Base-by-base conservation (phyloP, 2,113 vertebrate genomes). In the Paraplagusia blochii region DNA sequence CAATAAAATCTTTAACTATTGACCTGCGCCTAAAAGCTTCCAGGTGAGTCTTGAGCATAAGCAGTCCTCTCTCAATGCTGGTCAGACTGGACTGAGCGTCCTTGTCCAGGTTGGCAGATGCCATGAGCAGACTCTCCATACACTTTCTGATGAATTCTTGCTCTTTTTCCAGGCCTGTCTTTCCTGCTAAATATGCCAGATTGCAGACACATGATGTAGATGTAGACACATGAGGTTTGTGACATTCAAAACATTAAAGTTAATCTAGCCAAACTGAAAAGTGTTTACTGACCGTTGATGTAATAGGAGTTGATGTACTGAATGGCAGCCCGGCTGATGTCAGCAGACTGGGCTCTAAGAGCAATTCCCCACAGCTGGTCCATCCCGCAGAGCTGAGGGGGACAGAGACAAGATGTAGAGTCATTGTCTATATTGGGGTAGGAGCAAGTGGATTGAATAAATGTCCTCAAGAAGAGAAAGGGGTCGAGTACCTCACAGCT, bases 231-330 rank as follows among this genome's bases (percentile, higher is more conserved):
- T 16, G 16, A 17, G n/a, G 22, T 6, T 6, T 6, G 2, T 29
- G 3, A 29, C 22, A 4, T 29, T 2, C 22, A 29, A 29, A 29
- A 29, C 2, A 29, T 29, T 29, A 4, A 29, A 29, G 6, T 29
- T 29, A n/a, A n/a, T 29, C 22, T 29, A 29, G 6, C 6, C 2
- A 29, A 29, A 29, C 22, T 29, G 22, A 29, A 29, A 6, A 29
- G 22, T 2, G 14, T 3, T 8, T 7, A 81, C 92, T 51, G 80
- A 98, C 97, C 97, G 8, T 98, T 98, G 87, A 99, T 99, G 72
- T 99, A 99, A 69, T 99, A 99, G 12, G 97, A 98, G 87, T 99
- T 99, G 89, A 99, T 99, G 83, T 99, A 99, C 81, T 99, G 97
- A 81, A 99, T 98, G 66, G 97, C 97, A 3, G 97, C 96, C 11